Evolutionary conservation across 2,888 invertebrate genomes (phyloP).

Genomic region (Drosophila borealis): DNA sequence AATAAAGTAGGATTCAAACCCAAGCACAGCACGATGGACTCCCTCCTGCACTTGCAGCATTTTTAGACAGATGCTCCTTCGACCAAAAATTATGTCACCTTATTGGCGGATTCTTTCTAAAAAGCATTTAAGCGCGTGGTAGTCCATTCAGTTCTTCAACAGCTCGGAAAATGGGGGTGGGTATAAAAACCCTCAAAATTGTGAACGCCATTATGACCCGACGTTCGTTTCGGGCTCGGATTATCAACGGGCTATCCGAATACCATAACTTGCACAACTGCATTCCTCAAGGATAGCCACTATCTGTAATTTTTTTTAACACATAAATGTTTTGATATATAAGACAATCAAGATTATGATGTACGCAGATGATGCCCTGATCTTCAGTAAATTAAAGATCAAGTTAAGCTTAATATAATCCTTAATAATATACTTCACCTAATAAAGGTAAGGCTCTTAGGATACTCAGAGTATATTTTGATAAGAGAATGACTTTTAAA

Average conservation of each 20-base stretch:
- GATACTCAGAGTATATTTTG: neutral
- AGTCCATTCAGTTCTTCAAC: neutral
- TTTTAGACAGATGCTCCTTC: constrained; percentile 7
- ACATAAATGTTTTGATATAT: constrained; percentile 15
- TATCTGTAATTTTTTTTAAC: constrained; percentile 28
- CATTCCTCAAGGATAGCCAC: constrained; percentile 26
- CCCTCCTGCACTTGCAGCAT: constrained; percentile 2
- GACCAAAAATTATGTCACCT: neutral
- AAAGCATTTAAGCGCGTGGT: constrained; percentile 5
- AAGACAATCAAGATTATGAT: constrained; percentile 8
- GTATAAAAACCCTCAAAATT: constrained; percentile 15
- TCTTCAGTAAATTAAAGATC: constrained; percentile 1
- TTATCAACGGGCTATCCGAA: constrained; percentile 19
- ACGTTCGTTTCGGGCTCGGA: constrained; percentile 17
- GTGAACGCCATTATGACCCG: constrained; percentile 25
- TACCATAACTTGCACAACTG: constrained; percentile 14
- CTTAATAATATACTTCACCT: constrained; percentile 2
- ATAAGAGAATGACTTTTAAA: neutral
- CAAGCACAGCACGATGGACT: neutral
- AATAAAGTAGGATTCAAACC: neutral
- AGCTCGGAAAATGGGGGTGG: neutral
- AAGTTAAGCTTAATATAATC: constrained; percentile 5
- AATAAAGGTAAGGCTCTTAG: neutral
- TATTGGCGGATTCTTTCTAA: neutral
- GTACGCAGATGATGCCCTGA: constrained; percentile 14